These are phyloP conservation scores for Microchrysa polita DNA, from an alignment of 2,888 invertebrate species.

Conservation along the genomic window DNA sequence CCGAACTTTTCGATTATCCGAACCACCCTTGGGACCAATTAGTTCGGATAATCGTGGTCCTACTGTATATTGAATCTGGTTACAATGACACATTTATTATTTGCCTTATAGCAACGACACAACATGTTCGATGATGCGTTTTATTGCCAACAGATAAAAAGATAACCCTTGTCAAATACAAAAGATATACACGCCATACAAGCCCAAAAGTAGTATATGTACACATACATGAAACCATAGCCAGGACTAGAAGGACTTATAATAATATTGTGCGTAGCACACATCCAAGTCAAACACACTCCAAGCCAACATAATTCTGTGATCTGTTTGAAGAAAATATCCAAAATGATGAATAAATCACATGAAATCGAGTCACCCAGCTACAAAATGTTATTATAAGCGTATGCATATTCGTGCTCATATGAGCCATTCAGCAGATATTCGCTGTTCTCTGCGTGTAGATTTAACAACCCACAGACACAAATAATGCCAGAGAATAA, in stretches of 20 bases:
- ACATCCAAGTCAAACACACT: neutral
- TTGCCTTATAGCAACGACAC: neutral
- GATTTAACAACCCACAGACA: conserved; percentile 14
- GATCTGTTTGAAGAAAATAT: neutral
- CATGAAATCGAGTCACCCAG: conserved; percentile 14
- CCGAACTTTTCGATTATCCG: no score
- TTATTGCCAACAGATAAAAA: conserved; percentile 26
- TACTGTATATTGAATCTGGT: conserved; percentile 30
- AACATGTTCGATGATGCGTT: conserved; percentile 23
- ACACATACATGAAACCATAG: no score
- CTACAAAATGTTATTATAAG: neutral
- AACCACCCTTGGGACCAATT: no score
- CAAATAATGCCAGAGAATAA: conserved; percentile 33
- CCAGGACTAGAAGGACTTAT: neutral
- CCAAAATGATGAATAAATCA: conserved; percentile 27
- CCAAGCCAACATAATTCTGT: neutral
- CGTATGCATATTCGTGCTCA: no score
- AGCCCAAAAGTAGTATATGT: neutral
- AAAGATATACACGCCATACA: neutral
- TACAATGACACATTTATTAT: conserved; percentile 23
- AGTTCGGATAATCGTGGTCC: no score
- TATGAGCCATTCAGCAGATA: neutral
- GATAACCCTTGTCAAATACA: neutral
- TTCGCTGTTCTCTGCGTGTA: no score
- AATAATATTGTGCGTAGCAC: neutral